Percentiles rank a stretch among this genome's conserved stretches.
These are phyloP conservation scores for Akabosia matsudoensis DNA, from an alignment of 1,140 invertebrate species.

Conservation along the genomic window DNA sequence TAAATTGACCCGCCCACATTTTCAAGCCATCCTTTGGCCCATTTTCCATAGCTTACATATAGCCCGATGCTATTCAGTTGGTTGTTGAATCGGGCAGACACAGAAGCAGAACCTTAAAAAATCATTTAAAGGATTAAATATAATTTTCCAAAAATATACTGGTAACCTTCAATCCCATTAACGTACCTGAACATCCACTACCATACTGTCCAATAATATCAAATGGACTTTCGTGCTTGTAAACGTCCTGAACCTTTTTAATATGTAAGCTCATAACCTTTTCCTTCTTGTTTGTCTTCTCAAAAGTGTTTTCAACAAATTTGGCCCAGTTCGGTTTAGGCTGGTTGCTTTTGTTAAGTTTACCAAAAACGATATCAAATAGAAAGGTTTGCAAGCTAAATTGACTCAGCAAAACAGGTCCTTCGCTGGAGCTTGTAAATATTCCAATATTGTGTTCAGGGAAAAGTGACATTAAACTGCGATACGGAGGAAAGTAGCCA, in stretches of 20 bases:
- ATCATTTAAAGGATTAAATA: not conserved
- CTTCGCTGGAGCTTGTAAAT: not conserved
- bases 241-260: too few species aligned
- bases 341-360: not conserved
- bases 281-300: too few species aligned
- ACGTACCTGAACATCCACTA: not conserved
- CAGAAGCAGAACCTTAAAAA: not conserved
- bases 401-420: too few species aligned
- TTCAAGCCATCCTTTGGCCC: constrained; percentile 15
- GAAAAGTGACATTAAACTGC: constrained; percentile 23
- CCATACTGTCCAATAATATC: constrained; percentile 27
- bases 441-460: constrained; percentile 29
- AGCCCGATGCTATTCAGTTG: not conserved
- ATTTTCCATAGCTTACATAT: constrained; percentile 25
- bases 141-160: too few species aligned
- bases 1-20: not conserved
- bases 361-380: not conserved
- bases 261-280: too few species aligned
- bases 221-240: not conserved
- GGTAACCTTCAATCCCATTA: too few species aligned
- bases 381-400: not conserved
- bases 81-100: not conserved
- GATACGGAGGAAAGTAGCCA: constrained; percentile 23
- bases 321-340: not conserved
- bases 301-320: too few species aligned